phyloP scores from a whole-genome alignment of 92 coral and sea anemone species.

The Bergia sp. region DNA sequence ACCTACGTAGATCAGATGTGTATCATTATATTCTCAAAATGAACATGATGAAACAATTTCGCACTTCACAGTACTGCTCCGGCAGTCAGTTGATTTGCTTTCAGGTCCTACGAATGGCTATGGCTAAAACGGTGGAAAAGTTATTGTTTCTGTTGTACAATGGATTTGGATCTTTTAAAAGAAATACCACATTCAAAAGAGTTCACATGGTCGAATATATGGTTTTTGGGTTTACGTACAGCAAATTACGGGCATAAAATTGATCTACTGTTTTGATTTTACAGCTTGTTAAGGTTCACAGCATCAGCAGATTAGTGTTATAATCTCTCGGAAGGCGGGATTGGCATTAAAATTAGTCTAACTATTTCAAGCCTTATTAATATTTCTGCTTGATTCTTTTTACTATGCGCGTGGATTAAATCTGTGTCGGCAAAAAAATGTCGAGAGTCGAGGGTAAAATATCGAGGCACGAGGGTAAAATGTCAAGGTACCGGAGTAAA shows the following conservation, averaged over 20 bases:
- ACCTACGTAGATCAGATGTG: not conserved
- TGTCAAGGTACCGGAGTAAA: no score
- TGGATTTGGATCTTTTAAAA: not conserved
- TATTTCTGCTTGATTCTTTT: no score
- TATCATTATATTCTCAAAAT: not conserved
- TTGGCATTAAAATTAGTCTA: not conserved
- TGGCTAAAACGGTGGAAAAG: no score
- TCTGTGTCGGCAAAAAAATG: no score
- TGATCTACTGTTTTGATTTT: not conserved
- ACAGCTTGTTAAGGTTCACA: not conserved
- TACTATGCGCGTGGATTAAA: no score
- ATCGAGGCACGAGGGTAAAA: no score
- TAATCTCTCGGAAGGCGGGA: not conserved
- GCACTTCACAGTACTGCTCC: not conserved
- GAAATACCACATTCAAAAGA: not conserved
- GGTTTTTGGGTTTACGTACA: not conserved
- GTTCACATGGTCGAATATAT: not conserved
- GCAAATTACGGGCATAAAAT: not conserved
- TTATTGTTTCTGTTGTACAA: no score
- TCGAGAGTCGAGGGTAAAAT: no score
- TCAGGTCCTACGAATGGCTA: not conserved
- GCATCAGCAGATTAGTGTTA: not conserved
- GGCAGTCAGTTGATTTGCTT: not conserved
- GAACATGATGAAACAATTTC: not conserved
- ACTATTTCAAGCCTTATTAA: not conserved